Evolutionary conservation across 2,888 invertebrate genomes (phyloP).

Genomic region (Drosophila nigritarsus): DNA sequence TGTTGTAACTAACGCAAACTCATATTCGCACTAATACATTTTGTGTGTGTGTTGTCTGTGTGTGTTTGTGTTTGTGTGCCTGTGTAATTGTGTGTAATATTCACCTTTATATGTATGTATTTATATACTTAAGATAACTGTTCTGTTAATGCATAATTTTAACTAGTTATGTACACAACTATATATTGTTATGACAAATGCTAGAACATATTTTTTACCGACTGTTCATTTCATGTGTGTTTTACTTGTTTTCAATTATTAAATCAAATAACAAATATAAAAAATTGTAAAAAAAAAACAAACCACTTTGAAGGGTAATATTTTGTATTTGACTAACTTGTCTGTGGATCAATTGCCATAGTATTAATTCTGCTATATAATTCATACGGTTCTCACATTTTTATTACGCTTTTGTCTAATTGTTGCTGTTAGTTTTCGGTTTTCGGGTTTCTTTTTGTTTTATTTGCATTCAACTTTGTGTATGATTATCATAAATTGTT

Average conservation of each 20-base stretch:
- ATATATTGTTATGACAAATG: slow-evolving; percentile 77
- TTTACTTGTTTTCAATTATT: slow-evolving; percentile 9
- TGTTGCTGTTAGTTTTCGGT: slow-evolving; percentile 45
- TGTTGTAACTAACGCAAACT: slow-evolving; percentile 50
- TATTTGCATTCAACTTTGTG: slow-evolving; percentile 46
- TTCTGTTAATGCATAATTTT: slow-evolving; percentile 65
- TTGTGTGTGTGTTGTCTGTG: slow-evolving; percentile 41
- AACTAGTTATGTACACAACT: slow-evolving; percentile 80
- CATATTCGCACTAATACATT: slow-evolving; percentile 53
- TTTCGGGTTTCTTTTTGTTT: slow-evolving; percentile 20
- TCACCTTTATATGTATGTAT: slow-evolving; percentile 63
- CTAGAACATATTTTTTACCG: slow-evolving; percentile 60
- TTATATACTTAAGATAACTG: slow-evolving; percentile 66
- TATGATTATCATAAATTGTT: slow-evolving; percentile 69
- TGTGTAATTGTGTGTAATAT: slow-evolving; percentile 54
- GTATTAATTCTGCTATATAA: slow-evolving; percentile 63
- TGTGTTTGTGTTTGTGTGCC: slow-evolving; percentile 21
- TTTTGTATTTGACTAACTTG: slow-evolving; percentile 35
- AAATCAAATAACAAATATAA: slow-evolving; percentile 44
- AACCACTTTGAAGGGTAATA: slow-evolving; percentile 25
- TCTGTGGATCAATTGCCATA: slow-evolving; percentile 46
- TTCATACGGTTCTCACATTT: slow-evolving; percentile 51
- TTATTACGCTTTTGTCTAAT: slow-evolving; percentile 55
- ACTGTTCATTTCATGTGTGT: slow-evolving; percentile 33
- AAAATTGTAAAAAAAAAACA: slow-evolving; percentile 44